Conservation (phyloP, 2,888 invertebrate species). For the Andrena camellia region DNA sequence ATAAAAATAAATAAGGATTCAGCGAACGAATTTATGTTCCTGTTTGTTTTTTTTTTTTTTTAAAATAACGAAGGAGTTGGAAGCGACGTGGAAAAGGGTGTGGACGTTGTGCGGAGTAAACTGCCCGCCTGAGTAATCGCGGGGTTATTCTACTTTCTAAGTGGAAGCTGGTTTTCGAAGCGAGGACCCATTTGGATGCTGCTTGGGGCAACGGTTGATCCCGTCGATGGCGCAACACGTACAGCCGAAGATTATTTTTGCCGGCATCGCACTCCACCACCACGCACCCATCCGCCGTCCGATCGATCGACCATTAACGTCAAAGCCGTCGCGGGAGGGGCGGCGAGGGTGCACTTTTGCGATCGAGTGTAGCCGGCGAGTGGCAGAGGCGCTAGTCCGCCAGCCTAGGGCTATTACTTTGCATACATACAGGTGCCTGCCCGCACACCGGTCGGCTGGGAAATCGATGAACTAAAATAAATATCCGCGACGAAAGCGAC, state of each 20-base stretch:
- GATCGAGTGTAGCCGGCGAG: constrained; percentile 69
- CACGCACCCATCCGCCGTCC: constrained; percentile 70
- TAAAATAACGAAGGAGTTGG: not conserved
- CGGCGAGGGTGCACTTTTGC: constrained; percentile 68
- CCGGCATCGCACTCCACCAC: constrained; percentile 50
- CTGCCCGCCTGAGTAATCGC: not conserved
- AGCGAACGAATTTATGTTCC: too few species aligned
- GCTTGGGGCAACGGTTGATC: constrained; percentile 10
- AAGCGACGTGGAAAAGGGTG: too few species aligned
- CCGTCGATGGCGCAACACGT: constrained; percentile 25
- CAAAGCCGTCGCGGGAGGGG: constrained; percentile 65
- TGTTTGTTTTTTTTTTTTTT: not conserved
- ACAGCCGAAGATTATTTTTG: constrained; percentile 70
- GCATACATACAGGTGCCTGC: constrained; percentile 67
- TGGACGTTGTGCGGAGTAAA: not conserved
- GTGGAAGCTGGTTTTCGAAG: not conserved
- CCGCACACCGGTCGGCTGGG: constrained; percentile 41
- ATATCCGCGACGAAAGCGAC: constrained; percentile 69
- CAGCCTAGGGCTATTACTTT: constrained; percentile 75
- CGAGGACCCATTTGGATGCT: not conserved
- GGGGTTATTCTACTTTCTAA: not conserved
- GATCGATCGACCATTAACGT: constrained; percentile 75
- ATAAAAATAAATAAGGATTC: too few species aligned
- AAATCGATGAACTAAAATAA: constrained; percentile 77
- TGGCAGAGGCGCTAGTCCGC: constrained; percentile 70